Percentiles rank a stretch among this genome's conserved stretches.
These are phyloP conservation scores for Pristionchus mayeri DNA, from an alignment of 2,888 invertebrate genomes.

Conservation along the genomic window DNA sequence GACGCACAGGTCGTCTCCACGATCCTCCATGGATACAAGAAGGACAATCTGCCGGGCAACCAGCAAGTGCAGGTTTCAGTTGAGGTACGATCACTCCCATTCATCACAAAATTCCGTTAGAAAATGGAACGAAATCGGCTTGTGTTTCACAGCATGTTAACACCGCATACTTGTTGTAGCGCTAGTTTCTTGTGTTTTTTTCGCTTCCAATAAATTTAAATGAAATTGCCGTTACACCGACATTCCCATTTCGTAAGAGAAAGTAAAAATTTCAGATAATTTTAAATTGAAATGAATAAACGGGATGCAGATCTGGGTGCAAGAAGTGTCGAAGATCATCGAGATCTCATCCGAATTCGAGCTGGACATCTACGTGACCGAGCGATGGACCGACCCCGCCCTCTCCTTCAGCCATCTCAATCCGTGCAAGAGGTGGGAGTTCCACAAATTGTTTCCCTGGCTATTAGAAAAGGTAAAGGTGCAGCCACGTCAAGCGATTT, in stretches of 20 bases:
- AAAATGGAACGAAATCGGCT: too few relatives aligned
- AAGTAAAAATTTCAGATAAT: too few relatives aligned
- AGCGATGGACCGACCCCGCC: conserved; percentile 74
- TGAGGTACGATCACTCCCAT: conserved; percentile 71
- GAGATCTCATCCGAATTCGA: conserved; percentile 76
- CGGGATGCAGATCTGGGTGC: conserved; percentile 76
- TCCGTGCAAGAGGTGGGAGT: conserved; percentile 76
- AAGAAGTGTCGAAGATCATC: conserved; percentile 76
- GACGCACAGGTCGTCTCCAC: conserved; percentile 62
- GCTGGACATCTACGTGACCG: conserved; percentile 76
- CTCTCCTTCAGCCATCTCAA: conserved; percentile 72
- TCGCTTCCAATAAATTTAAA: too few relatives aligned
- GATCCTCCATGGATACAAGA: conserved; percentile 70
- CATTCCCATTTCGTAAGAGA: too few relatives aligned
- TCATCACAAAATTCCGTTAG: too few relatives aligned
- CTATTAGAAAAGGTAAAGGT: too few relatives aligned
- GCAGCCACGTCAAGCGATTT: too few relatives aligned
- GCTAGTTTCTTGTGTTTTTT: too few relatives aligned
- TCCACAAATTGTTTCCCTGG: background rate
- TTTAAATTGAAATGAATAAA: too few relatives aligned
- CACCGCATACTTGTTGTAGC: too few relatives aligned
- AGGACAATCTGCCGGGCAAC: conserved; percentile 71
- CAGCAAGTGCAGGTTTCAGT: conserved; percentile 73
- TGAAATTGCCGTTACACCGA: too few relatives aligned
- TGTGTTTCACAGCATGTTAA: too few relatives aligned